Evolutionary conservation across 2,888 invertebrate genomes (phyloP), one percentile per base, ranked within the genome.

Genomic region (Odontothrips loti): DNA sequence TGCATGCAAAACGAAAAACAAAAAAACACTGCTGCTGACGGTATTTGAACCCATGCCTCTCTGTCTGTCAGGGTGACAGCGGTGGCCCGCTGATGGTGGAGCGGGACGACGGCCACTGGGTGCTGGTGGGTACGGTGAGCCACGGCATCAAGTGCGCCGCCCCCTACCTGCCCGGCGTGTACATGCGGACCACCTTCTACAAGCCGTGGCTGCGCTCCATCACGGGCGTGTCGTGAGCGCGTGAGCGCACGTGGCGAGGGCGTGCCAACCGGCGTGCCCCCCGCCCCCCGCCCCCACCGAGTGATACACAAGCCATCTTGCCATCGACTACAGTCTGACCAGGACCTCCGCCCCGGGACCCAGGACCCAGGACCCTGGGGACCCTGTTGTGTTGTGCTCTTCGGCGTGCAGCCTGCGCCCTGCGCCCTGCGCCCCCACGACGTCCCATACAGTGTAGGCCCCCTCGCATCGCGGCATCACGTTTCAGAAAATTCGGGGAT

Each of bases 111-210:
- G 96, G 96, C 0, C 91, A 93, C 83, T 97, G 96, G 92, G 93
- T 95, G 83, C 89, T 97, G 9, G 95, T 95, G 0, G 97, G 97
- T 10, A 97, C 96, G 0, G 97, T 97, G 0, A 96, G 96, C 11
- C 96, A 97, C 85, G 97, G 97, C n/a, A 96, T 96, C 85, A 96
- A 96, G 86, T 97, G 97, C 85, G 96, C 96, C 0, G 95, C 96
- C 6, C 96, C 96, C 0, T 96, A 95, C 88, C 88, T 96, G 47
- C 96, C 96, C 0, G 97, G 97, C 15, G 96, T 97, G 63, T 97
- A 97, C 87, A 97, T 97, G 96, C 90, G 96, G 84, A 96, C 96
- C 83, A 94, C 95, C 0, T 96, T 90, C 88, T 97, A 96, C 87
- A 96, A 96, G 86, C 95, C 96, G 1, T 97, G 97, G 97, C 90